Evolutionary conservation across 2,797 vertebrate genomes (phyloP).

Genomic region (Zalophus californianus): DNA sequence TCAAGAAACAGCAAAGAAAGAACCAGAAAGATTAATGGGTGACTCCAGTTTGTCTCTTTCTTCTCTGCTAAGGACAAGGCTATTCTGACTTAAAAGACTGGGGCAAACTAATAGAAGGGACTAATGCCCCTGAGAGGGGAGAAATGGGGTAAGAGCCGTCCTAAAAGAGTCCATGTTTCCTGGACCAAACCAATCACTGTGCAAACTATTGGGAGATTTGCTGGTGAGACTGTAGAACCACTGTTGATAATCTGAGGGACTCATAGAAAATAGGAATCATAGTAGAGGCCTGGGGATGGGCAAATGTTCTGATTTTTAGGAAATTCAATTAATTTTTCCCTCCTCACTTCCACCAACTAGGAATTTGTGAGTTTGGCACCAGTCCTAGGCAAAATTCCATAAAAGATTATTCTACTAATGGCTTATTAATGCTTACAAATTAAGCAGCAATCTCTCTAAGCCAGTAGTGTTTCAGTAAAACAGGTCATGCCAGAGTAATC

Average conservation of each 20-base stretch:
- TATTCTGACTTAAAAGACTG: conserved; percentile 31
- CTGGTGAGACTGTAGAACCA: not conserved
- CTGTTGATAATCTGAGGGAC: not conserved
- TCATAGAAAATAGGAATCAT: not conserved
- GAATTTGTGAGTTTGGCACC: conserved; percentile 62
- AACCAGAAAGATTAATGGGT: conserved; percentile 33
- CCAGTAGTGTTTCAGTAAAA: conserved; percentile 59
- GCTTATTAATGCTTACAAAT: conserved; percentile 64
- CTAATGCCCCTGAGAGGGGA: not conserved
- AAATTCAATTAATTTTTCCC: conserved; percentile 25
- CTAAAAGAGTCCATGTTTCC: not conserved
- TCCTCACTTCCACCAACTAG: not conserved
- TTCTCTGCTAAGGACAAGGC: not conserved
- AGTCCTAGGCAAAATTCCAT: conserved; percentile 52
- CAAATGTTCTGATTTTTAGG: conserved; percentile 58
- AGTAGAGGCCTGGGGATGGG: not conserved
- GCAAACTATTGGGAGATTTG: not conserved
- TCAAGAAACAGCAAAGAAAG: conserved; percentile 50
- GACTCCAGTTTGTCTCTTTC: not conserved
- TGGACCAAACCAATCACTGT: not conserved
- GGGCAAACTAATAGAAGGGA: not conserved
- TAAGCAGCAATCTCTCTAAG: conserved; percentile 67
- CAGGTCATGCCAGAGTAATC: conserved; percentile 67
- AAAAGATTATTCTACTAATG: conserved; percentile 68
- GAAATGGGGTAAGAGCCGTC: not conserved